Percentiles rank a stretch among this genome's conserved stretches.
Conservation (phyloP, 2,113 vertebrate genomes). For the Nycticorax nycticorax region DNA sequence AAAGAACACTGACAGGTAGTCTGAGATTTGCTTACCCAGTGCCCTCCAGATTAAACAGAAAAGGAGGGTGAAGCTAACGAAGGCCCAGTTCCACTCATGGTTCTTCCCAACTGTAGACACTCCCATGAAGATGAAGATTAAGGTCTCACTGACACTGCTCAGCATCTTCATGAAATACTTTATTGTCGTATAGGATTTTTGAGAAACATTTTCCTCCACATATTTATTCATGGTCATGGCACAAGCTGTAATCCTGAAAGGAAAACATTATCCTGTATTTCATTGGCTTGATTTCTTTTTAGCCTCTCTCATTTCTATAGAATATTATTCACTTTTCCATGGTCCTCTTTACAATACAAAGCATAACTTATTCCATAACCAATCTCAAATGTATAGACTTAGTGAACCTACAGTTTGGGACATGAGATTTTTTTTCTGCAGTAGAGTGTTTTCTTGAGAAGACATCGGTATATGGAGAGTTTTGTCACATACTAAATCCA, state of each 20-base stretch:
- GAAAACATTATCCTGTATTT: background rate
- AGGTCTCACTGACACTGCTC: conserved; percentile 92
- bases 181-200: conserved; percentile 94
- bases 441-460: background rate
- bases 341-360: background rate
- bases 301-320: background rate
- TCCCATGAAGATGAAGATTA: conserved; percentile 98
- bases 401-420: background rate
- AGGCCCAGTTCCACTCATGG: conserved; percentile 97
- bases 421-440: rapidly evolving
- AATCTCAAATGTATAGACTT: background rate
- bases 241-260: conserved; percentile 89
- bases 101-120: conserved; percentile 93
- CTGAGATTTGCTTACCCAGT: conserved; percentile 78
- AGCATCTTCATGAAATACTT: conserved; percentile 97
- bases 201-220: conserved; percentile 94
- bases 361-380: background rate
- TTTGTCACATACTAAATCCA: background rate
- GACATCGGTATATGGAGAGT: background rate
- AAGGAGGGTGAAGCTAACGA: conserved; percentile 90
- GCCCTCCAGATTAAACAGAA: conserved; percentile 93
- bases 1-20: background rate
- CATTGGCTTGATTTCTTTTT: background rate
- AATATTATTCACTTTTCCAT: background rate
- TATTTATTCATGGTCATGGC: conserved; percentile 98